Base-by-base conservation (phyloP, 2,888 invertebrate species). In the Eupsilia transversa region DNA sequence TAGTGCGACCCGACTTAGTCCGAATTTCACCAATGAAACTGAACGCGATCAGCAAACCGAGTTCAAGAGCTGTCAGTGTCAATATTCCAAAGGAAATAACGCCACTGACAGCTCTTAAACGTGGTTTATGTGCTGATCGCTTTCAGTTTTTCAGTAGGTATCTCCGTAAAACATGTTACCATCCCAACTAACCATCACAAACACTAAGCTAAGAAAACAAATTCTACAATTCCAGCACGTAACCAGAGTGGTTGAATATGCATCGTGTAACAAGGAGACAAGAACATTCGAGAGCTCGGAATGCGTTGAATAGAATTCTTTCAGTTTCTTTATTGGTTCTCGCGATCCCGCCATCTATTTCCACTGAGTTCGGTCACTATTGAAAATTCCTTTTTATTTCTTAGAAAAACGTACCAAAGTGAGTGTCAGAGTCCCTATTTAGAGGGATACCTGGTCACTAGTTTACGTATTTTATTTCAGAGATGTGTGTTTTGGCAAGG, bases 251-350 rank as follows among this genome's bases (percentile, higher is more conserved):
- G 72, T 85, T 83, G 85, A 83, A 88, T 87, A 90, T 89, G 88
- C 88, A 84, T 86, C 87, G 87, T 84, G 87, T 87, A 86, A 89
- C 87, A 87, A 87, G 80, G 86, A 83, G 85, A 84, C 83, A 79
- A 72, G 81, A 80, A 84, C 87, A 87, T 89, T 87, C 85, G 85
- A 84, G 80, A 87, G 86, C 74, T 77, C 67, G 92, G 92, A 91
- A 93, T 93, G 91, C 86, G 87, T 88, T 90, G 90, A 92, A 91
- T 91, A 91, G 90, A 90, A 92, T 93, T 93, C 91, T 90, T 92
- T 86, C 80, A 86, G 83, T 83, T 84, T 90, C 89, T 91, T 92
- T 93, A 93, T 93, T 91, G 90, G 89, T 84, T 89, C 77, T 78
- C 78, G 85, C 80, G 83, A 84, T 86, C 85, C 85, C 46, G 81